phyloP scores from a whole-genome alignment of 2,113 vertebrate species.

The Cariama cristata region DNA sequence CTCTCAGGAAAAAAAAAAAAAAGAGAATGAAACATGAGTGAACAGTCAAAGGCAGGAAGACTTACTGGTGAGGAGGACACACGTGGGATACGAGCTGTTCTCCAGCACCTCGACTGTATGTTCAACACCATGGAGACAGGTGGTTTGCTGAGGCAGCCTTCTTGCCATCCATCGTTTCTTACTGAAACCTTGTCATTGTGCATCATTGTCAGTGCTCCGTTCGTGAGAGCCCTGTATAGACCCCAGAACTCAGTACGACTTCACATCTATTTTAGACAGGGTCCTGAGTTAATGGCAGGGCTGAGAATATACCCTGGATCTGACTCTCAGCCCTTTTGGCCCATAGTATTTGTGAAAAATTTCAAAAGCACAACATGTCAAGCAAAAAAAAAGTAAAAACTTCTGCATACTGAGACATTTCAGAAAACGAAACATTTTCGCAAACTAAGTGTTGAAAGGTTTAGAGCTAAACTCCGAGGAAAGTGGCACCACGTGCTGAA shows the following conservation, averaged over 20 bases:
- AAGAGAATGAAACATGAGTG: background rate
- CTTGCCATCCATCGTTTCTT: background rate
- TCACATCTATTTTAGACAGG: background rate
- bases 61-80: background rate
- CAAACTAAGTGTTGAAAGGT: background rate
- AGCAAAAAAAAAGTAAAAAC: background rate
- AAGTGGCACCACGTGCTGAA: background rate
- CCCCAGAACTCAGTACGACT: background rate
- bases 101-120: accelerated
- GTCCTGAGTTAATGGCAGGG: background rate
- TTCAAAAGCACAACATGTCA: background rate
- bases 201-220: accelerated
- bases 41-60: background rate
- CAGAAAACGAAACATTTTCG: background rate
- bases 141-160: background rate
- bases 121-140: background rate
- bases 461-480: background rate
- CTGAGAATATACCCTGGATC: background rate
- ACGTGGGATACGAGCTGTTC: background rate
- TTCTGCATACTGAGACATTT: background rate
- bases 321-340: background rate
- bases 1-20: background rate
- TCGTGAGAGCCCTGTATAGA: background rate
- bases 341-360: background rate
- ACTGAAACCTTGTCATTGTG: background rate